Evolutionary conservation across 2,888 invertebrate species (phyloP).

Genomic region (Tenthredo distinguenda): DNA sequence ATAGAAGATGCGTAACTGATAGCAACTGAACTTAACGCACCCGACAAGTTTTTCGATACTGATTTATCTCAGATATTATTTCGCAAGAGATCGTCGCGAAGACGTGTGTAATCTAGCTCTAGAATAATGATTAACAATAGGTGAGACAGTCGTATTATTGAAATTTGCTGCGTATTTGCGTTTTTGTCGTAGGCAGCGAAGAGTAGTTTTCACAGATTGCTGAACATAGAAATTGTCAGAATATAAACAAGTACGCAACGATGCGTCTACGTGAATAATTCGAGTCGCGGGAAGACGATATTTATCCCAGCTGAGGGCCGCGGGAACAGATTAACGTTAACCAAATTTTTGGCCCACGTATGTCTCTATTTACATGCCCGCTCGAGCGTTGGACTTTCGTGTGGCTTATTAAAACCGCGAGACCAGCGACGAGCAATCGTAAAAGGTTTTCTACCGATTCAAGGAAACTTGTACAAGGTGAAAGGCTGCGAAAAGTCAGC

Average conservation of each 20-base stretch:
- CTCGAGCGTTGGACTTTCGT: neutral
- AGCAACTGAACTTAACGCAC: neutral
- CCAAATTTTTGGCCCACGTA: slow-evolving; percentile 13
- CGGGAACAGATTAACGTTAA: neutral
- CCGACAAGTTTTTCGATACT: neutral
- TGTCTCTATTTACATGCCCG: neutral
- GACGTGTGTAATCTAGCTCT: neutral
- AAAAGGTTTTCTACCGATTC: neutral
- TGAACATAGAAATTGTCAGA: neutral
- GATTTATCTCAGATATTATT: neutral
- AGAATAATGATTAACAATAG: neutral
- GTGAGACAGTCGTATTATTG: neutral
- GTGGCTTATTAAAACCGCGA: neutral
- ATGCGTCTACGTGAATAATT: neutral
- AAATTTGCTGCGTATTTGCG: neutral
- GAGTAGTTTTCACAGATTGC: neutral
- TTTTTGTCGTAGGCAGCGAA: neutral
- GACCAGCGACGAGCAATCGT: neutral
- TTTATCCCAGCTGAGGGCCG: neutral
- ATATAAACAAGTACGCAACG: neutral
- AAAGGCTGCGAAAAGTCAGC: slow-evolving; percentile 30
- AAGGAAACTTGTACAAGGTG: neutral
- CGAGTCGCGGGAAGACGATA: neutral
- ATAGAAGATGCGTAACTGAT: neutral
- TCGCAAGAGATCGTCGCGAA: neutral